phyloP scores from a whole-genome alignment of 37 sponge, comb jelly and placozoan genomes.

The Geodia barretti region DNA sequence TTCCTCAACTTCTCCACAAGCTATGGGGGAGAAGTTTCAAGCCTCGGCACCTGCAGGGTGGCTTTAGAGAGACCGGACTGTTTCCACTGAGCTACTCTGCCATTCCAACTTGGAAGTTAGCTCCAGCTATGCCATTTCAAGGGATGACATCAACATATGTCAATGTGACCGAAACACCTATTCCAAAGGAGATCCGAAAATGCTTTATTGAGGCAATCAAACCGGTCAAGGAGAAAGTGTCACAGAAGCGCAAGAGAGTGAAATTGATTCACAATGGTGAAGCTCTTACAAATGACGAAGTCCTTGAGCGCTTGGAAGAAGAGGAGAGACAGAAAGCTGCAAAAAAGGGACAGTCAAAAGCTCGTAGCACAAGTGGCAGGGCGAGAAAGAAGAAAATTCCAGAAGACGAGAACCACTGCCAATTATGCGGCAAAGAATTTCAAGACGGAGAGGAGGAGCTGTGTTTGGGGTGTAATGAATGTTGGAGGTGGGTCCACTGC shows the following conservation, averaged over 20 bases:
- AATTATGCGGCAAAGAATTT: background rate
- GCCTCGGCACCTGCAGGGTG: background rate
- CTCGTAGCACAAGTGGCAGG: background rate
- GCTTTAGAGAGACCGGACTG: too few relatives aligned
- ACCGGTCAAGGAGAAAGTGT: background rate
- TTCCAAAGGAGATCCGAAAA: background rate
- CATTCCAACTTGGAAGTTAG: too few relatives aligned
- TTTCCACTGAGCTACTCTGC: too few relatives aligned
- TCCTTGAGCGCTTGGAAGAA: background rate
- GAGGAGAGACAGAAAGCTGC: constrained; percentile 3
- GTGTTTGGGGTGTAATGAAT: background rate
- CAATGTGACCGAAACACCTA: constrained; percentile 23
- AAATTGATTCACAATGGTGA: background rate
- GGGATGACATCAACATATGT: too few relatives aligned
- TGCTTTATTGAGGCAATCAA: constrained; percentile 10
- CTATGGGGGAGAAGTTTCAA: background rate
- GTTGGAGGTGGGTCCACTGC: background rate
- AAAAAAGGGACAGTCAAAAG: background rate
- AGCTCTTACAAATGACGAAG: background rate
- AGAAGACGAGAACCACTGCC: background rate
- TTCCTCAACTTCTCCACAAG: background rate
- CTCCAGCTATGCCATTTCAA: too few relatives aligned
- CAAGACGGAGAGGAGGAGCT: background rate
- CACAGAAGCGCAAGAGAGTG: background rate
- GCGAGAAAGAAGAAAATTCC: background rate